These are phyloP conservation scores for Mya arenaria DNA, from an alignment of 1,140 invertebrate genomes.

Conservation along the genomic window DNA sequence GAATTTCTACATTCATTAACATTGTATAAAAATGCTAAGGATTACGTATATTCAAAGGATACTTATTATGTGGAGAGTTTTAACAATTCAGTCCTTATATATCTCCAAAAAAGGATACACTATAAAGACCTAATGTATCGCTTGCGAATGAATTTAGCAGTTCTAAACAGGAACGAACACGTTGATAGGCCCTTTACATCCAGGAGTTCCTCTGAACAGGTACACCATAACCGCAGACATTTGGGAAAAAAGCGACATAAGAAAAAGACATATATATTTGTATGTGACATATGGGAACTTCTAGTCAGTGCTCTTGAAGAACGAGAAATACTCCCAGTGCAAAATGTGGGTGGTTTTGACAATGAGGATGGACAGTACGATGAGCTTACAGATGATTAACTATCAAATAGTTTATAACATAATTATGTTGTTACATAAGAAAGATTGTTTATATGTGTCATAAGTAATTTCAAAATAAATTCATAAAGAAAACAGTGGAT, in stretches of 20 bases:
- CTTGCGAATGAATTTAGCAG: neutral
- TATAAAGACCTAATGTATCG: neutral
- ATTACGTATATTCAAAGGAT: neutral
- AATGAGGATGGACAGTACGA: too few relatives aligned
- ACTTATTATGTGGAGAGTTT: neutral
- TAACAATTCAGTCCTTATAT: neutral
- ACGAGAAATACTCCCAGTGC: neutral
- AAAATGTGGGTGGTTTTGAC: neutral
- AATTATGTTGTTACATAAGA: too few relatives aligned
- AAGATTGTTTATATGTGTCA: too few relatives aligned
- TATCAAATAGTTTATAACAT: too few relatives aligned
- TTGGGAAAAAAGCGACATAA: conserved; percentile 1
- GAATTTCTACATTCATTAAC: neutral
- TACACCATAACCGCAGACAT: neutral
- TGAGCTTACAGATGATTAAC: too few relatives aligned
- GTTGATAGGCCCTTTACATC: neutral
- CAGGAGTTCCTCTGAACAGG: neutral
- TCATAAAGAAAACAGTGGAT: too few relatives aligned
- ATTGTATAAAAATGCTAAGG: neutral
- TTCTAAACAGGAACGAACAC: neutral
- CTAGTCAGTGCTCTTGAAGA: neutral
- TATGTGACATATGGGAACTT: neutral
- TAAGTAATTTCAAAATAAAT: too few relatives aligned
- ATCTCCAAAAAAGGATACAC: neutral
- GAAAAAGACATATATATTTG: conserved; percentile 6